These are phyloP conservation scores for Ochropleura leucogaster DNA, from an alignment of 2,888 invertebrate species.

Conservation along the genomic window DNA sequence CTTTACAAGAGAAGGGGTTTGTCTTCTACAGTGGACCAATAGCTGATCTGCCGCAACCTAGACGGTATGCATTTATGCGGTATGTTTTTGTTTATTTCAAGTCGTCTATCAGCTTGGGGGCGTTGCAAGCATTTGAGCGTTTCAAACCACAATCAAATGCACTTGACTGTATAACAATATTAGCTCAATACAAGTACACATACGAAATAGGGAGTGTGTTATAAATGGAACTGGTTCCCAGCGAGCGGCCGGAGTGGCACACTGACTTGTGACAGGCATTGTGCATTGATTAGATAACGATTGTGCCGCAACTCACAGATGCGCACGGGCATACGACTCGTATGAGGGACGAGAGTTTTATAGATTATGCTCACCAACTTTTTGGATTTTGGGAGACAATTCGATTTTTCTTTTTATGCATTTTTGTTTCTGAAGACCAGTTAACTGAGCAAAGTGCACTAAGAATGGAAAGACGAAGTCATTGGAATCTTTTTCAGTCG, in stretches of 20 bases:
- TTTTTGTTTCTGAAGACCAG: background rate
- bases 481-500: background rate
- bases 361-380: slow-evolving; percentile 32
- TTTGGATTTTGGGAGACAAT: slow-evolving; percentile 19
- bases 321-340: slow-evolving; percentile 67
- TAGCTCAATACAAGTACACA: slow-evolving; percentile 12
- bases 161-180: slow-evolving; percentile 39
- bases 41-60: background rate
- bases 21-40: background rate
- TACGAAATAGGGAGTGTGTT: slow-evolving; percentile 28
- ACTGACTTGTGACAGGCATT: slow-evolving; percentile 79
- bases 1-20: background rate
- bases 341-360: slow-evolving; percentile 32
- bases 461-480: background rate
- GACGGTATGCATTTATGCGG: no score
- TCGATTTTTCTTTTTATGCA: background rate
- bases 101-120: background rate
- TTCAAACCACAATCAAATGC: slow-evolving; percentile 24
- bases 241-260: slow-evolving; percentile 64
- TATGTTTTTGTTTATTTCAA: background rate
- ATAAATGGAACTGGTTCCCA: slow-evolving; percentile 56
- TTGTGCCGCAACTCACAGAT: slow-evolving; percentile 71
- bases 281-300: slow-evolving; percentile 83
- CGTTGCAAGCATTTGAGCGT: slow-evolving; percentile 3
- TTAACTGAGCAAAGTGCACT: background rate